Evolutionary conservation across 2,113 vertebrate species (phyloP).

Genomic region (Anarhynchus alexandrinus): DNA sequence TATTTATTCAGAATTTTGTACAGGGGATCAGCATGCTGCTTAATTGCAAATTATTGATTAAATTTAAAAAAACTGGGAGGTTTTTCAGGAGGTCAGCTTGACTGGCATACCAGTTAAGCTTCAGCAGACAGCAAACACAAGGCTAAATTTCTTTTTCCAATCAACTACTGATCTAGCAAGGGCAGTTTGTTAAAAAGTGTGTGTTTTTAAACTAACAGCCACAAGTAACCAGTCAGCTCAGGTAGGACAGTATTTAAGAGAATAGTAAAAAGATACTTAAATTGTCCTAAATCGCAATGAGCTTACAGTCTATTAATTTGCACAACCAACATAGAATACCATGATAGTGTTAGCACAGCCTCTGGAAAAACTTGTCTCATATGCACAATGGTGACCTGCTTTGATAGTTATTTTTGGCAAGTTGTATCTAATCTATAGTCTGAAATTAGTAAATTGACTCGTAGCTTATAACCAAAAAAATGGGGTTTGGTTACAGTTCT

Average conservation of each 20-base stretch:
- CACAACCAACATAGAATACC: background rate
- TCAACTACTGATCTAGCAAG: background rate
- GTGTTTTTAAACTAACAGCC: background rate
- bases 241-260: background rate
- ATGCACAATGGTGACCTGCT: conserved; percentile 42
- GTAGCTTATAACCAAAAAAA: background rate
- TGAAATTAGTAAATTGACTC: conserved; percentile 49
- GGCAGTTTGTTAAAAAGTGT: background rate
- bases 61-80: background rate
- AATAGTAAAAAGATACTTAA: background rate
- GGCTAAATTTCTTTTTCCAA: conserved; percentile 2
- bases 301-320: background rate
- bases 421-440: conserved; percentile 30
- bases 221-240: background rate
- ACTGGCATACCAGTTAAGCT: background rate
- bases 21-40: too few relatives aligned
- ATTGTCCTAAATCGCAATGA: background rate
- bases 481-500: background rate
- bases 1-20: background rate
- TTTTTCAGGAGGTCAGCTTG: background rate
- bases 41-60: background rate
- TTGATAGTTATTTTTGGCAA: conserved; percentile 43
- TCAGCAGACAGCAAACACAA: background rate
- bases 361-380: conserved; percentile 5
- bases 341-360: background rate